Evolutionary conservation across 2,888 invertebrate genomes (phyloP).

Genomic region (Watsonalla binaria): DNA sequence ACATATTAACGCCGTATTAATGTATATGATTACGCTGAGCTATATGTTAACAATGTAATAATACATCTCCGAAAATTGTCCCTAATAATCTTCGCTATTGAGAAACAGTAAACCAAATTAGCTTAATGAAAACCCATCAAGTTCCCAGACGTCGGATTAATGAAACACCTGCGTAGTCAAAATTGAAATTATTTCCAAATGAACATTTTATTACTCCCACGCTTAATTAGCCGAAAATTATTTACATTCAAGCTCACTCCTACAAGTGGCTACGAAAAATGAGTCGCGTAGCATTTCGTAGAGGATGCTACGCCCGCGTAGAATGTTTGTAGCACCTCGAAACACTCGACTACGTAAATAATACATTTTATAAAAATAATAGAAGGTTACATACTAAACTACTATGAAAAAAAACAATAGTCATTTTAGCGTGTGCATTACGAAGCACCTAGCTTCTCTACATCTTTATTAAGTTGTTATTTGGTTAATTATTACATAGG

Average conservation of each 20-base stretch:
- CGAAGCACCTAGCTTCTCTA: too few species aligned
- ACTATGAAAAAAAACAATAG: too few species aligned
- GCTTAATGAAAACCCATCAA: slow-evolving; percentile 29
- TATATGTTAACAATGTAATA: neutral
- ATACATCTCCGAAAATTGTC: neutral
- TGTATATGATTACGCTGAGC: too few species aligned
- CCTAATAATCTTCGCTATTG: slow-evolving; percentile 21
- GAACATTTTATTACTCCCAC: slow-evolving; percentile 12
- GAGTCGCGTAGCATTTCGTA: slow-evolving; percentile 1
- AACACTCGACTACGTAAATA: too few species aligned
- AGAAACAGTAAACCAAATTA: slow-evolving; percentile 56
- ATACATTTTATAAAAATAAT: too few species aligned
- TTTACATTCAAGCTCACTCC: neutral
- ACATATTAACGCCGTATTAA: too few species aligned
- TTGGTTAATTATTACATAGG: too few species aligned
- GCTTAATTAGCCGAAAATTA: slow-evolving; percentile 11
- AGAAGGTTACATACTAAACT: too few species aligned
- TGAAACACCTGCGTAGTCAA: slow-evolving; percentile 30
- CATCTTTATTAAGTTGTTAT: too few species aligned
- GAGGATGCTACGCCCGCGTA: neutral
- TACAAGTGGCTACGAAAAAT: neutral
- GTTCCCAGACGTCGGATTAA: slow-evolving; percentile 15
- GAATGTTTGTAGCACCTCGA: neutral
- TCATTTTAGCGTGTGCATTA: too few species aligned
- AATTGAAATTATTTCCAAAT: slow-evolving; percentile 16